Percentiles rank a stretch among this genome's conserved stretches.
Conservation (phyloP, 2,797 vertebrate genomes). For the Nyctibius grandis region DNA sequence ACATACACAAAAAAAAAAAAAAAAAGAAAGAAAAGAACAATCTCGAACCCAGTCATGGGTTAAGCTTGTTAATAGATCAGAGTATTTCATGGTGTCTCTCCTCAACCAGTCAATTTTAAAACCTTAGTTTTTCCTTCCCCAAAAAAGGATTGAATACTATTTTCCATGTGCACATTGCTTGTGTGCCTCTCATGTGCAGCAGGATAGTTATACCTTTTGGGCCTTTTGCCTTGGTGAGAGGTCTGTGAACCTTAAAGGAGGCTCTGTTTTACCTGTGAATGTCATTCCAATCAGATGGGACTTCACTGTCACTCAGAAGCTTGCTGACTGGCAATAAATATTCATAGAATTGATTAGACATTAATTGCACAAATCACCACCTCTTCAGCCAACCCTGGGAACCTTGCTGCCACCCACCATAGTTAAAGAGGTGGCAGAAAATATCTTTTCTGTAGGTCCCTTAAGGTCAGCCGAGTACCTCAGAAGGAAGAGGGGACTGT, state of each 20-base stretch:
- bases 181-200: neutral
- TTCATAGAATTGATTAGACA: slow-evolving; percentile 66
- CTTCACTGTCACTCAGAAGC: slow-evolving; percentile 29
- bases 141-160: neutral
- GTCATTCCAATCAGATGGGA: neutral
- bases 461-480: neutral
- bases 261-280: neutral
- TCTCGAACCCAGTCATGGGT: neutral
- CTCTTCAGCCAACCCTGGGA: slow-evolving; percentile 42
- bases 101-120: neutral
- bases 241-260: neutral
- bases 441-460: neutral
- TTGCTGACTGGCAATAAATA: slow-evolving; percentile 61
- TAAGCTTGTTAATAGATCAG: neutral
- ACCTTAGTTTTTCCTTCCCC: neutral
- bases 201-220: neutral
- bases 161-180: neutral
- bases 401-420: neutral
- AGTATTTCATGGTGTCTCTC: neutral
- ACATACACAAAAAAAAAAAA: neutral
- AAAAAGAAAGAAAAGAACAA: neutral
- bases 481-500: neutral
- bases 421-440: neutral
- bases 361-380: slow-evolving; percentile 58
- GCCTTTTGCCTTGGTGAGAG: neutral